A percentile compares a stretch with the other conserved stretches of the same genome.
phyloP scores from a whole-genome alignment of 92 coral and sea anemone genomes.

The Micromussa lordhowensis region DNA sequence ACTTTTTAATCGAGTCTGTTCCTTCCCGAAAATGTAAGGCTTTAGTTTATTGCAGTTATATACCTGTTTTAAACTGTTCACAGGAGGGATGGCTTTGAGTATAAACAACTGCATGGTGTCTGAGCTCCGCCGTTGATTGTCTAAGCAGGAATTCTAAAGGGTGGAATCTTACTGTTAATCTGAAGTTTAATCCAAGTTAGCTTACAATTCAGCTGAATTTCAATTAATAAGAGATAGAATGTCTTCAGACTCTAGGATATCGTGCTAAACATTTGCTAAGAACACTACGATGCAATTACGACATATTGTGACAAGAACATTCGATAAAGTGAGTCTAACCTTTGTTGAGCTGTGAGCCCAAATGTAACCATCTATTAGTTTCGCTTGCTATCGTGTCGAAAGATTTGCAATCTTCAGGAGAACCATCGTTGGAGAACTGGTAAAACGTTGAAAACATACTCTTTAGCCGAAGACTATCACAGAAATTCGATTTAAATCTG shows the following conservation, averaged over 20 bases:
- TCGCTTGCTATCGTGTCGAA: neutral
- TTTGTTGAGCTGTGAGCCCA: neutral
- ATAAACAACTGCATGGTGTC: neutral
- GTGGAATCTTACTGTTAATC: neutral
- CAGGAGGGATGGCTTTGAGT: neutral
- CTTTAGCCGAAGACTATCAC: neutral
- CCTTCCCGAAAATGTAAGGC: neutral
- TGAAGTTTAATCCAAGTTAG: neutral
- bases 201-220: conserved; percentile 7
- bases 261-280: neutral
- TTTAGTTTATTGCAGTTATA: neutral
- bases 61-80: neutral
- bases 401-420: neutral
- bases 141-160: neutral
- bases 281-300: neutral
- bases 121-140: neutral
- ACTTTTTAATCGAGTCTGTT: neutral
- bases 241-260: neutral
- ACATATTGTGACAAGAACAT: neutral
- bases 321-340: neutral
- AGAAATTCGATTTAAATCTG: neutral
- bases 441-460: neutral
- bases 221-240: neutral
- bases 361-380: neutral
- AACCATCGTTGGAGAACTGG: neutral